Evolutionary conservation across 2,888 invertebrate genomes (phyloP).

Genomic region (Megastigmus dorsalis): DNA sequence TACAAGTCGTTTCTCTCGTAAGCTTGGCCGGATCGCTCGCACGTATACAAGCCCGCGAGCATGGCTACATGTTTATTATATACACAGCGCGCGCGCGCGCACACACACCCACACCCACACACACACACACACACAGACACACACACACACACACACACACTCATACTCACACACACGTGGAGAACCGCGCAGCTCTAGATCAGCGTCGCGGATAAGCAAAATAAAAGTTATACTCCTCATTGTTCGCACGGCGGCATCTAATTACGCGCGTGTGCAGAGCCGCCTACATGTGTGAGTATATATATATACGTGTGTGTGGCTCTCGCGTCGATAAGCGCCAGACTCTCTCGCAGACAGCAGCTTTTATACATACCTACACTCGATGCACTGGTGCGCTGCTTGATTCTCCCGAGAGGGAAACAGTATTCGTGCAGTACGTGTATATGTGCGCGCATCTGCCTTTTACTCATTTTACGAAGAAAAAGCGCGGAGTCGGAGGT

Average conservation of each 20-base stretch:
- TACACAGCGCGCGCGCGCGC: too few species aligned
- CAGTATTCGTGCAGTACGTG: too few species aligned
- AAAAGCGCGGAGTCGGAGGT: too few species aligned
- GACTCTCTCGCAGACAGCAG: background rate
- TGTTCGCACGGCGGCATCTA: constrained; percentile 70
- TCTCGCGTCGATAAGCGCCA: constrained; percentile 55
- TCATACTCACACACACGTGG: too few species aligned
- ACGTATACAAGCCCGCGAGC: too few species aligned
- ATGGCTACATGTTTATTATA: too few species aligned
- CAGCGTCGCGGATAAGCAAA: constrained; percentile 67
- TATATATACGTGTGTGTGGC: constrained; percentile 59
- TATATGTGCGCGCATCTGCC: background rate
- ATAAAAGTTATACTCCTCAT: constrained; percentile 72
- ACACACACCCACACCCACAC: too few species aligned
- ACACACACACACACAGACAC: too few species aligned
- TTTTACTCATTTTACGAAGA: background rate
- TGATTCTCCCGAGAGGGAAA: background rate
- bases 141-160: too few species aligned
- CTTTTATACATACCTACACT: too few species aligned
- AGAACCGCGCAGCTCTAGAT: constrained; percentile 65
- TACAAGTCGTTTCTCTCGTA: constrained; percentile 50
- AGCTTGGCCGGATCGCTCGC: constrained; percentile 21
- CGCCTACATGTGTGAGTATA: too few species aligned
- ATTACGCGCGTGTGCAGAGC: constrained; percentile 65
- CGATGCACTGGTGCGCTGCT: constrained; percentile 30